Evolutionary conservation across 2,888 invertebrate species (phyloP), one percentile per base, ranked within the genome.

Genomic region (Amorpha juglandis): DNA sequence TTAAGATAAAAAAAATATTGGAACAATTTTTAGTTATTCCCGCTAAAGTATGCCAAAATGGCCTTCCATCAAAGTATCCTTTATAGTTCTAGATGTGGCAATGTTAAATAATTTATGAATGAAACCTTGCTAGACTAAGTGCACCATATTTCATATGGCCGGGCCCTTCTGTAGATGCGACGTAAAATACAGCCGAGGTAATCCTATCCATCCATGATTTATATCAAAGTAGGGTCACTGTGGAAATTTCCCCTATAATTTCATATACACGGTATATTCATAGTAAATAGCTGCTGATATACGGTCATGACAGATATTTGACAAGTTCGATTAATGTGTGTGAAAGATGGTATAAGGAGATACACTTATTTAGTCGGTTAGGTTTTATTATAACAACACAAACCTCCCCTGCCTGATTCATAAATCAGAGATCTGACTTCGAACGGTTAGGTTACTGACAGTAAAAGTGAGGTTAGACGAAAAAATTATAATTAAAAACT

Each of bases 161-260:
- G 79, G 82, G 82, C 87, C 89, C 89, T 91, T 89, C 86, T 87
- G 86, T 87, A 84, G 85, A 86, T 87, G 84, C 83, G 91, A 90
- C 90, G 82, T 91, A 89, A 92, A 91, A 92, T 91, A 91, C 90
- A 89, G 86, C 81, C 71, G 81, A 83, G 86, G 87, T 91, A 91
- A 92, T 91, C 91, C 91, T 88, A 90, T 91, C 90, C 85, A 90
- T 91, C 80, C 81, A 83, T 90, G 91, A 92, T 92, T 92, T 92
- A 92, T 92, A 83, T 82, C 81, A 74, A 77, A 80, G 84, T 81
- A 89, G 90, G 92, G 90, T 89, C 91, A 91, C 82, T 86, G 85
- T 86, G 82, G 86, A 86, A 83, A 86, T 89, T 89, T 86, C 86
- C 38, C 50, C 11, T n/a, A 12, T 14, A 35, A 53, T 33, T 35